phyloP scores from a whole-genome alignment of 1,140 invertebrate species.

The Drosophila athabasca region DNA sequence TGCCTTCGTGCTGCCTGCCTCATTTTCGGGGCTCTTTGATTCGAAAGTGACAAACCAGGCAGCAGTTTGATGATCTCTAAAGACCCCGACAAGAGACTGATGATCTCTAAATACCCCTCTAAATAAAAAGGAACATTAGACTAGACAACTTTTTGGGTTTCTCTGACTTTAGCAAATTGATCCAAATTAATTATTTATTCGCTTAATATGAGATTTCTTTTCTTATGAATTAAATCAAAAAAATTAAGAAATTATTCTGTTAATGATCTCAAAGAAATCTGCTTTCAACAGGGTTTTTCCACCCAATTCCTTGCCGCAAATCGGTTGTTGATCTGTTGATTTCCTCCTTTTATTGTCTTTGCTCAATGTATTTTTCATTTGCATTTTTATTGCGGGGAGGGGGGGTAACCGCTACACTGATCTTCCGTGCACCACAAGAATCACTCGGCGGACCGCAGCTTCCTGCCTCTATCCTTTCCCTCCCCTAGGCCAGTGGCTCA shows the following conservation, averaged over 20 bases:
- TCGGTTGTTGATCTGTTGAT: no score
- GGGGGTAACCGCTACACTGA: no score
- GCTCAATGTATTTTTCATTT: constrained; percentile 1
- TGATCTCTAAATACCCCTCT: constrained; percentile 22
- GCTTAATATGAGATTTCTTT: constrained; percentile 20
- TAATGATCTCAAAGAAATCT: no score
- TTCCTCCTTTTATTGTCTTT: background rate
- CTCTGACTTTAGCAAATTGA: constrained; percentile 10
- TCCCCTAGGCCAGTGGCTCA: constrained; percentile 47
- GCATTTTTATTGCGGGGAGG: constrained; percentile 1
- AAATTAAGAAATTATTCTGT: no score
- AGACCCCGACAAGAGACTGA: background rate
- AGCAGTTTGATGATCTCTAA: constrained; percentile 23
- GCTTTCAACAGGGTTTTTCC: no score
- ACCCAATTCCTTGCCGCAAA: no score
- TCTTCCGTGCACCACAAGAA: constrained; percentile 41
- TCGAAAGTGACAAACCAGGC: constrained; percentile 39
- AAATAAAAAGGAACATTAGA: constrained; percentile 22
- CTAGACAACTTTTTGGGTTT: constrained; percentile 26
- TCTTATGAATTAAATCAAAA: constrained; percentile 3
- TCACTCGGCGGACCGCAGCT: constrained; percentile 43
- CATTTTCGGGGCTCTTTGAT: constrained; percentile 37
- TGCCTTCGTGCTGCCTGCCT: constrained; percentile 23
- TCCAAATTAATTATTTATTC: constrained; percentile 5
- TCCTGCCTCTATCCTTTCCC: constrained; percentile 30